These are phyloP conservation scores for Petrocephalus schoutedeni DNA, from an alignment of 2,797 vertebrate genomes.

Conservation along the genomic window DNA sequence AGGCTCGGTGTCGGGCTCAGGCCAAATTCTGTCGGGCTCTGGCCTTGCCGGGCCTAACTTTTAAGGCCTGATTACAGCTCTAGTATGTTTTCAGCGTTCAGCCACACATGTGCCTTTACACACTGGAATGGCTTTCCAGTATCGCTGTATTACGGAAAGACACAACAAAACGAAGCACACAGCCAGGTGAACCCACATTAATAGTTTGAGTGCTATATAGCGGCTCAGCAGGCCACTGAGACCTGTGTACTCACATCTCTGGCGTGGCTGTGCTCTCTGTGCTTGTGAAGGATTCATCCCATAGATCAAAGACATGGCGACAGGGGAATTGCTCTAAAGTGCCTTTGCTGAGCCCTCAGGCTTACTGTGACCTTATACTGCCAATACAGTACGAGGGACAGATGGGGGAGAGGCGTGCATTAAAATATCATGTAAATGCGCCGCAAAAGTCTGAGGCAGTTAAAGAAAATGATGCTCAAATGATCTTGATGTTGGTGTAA, in stretches of 20 bases:
- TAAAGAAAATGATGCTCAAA: not conserved
- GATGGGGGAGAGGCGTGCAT: not conserved
- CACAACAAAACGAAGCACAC: not conserved
- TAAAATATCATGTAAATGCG: not conserved
- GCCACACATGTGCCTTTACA: not conserved
- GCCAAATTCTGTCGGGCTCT: too few species aligned
- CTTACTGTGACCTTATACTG: not conserved
- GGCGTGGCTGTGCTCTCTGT: not conserved
- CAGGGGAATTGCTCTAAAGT: not conserved
- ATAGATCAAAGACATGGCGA: not conserved
- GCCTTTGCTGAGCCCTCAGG: not conserved
- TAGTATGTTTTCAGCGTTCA: not conserved
- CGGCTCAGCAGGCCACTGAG: not conserved
- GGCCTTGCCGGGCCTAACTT: too few species aligned
- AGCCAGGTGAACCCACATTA: not conserved
- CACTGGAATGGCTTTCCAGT: not conserved
- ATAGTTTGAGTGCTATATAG: not conserved
- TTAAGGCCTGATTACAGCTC: too few species aligned
- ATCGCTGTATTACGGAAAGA: not conserved
- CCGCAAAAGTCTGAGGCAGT: not conserved
- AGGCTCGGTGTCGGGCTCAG: too few species aligned
- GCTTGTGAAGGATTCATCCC: not conserved
- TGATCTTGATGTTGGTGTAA: not conserved
- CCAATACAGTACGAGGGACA: not conserved
- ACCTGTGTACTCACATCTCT: not conserved